Base-by-base conservation (phyloP, 2,797 vertebrate genomes). In the Rallus crepitans region DNA sequence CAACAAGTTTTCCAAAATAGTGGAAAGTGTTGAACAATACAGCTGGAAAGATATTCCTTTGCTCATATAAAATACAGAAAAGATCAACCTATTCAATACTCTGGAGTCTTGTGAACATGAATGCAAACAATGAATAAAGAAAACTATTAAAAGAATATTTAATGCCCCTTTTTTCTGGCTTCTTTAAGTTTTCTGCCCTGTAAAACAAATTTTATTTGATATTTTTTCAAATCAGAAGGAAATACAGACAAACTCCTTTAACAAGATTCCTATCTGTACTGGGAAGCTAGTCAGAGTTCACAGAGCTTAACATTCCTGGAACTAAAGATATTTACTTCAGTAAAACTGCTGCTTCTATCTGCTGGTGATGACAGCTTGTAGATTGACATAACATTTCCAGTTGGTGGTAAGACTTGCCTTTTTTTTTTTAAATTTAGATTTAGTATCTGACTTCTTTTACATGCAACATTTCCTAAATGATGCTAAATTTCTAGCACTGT, bases 401-500 rank as follows among this genome's bases (percentile, higher is more conserved):
- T 86, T 93, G 75, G 82, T 87, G 78, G 81, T 77, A 87, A 63
- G 47, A 86, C 64, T 94, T 84, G 33, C 9, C 14, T 16, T 40
- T 82, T 91, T 64, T 78, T 82, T 83, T 59, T 66, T 11, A 6
- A 59, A 80, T 77, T 93, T 65, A 94, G 85, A 83, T 96, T 85
- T 94, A 89, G 66, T 80, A 81, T 70, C 53, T 90, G 80, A 81
- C 66, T 97, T 94, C 25, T 94, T 95, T 89, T 76, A 83, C 33
- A 60, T 72, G 52, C 28, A 87, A 55, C n/a, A 78, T 95, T 96
- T 96, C 89, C 89, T 94, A 80, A 93, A 96, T 85, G 73, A 95
- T 87, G 88, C 68, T 82, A 86, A 68, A 86, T 88, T 95, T 88
- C 94, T 94, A 95, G 59, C 37, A 78, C 89, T 94, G 70, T 84